Evolutionary conservation across 2,888 invertebrate species (phyloP), one percentile per base, ranked within the genome.

Genomic region (Spisula solida): DNA sequence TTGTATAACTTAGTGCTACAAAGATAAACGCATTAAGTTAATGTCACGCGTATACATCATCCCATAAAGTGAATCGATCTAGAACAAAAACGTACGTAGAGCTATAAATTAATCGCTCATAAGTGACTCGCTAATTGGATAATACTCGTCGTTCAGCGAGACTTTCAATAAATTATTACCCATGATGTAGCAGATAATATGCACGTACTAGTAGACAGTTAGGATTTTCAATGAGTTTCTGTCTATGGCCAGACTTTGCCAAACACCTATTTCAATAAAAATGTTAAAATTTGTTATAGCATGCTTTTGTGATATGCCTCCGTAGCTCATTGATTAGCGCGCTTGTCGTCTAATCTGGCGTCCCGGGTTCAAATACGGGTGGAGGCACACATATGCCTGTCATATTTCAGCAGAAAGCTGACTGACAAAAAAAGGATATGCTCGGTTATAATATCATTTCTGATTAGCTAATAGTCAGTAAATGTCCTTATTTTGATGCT

Each of bases 1-100:
- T n/a, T n/a, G 25, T 25, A 66, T 56, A n/a, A 20, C 20, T n/a
- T 0, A 5, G 20, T 20, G n/a, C 4, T n/a, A n/a, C 51, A 16
- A 6, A 25, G 34, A 75, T 75, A 31, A 75, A 75, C 34, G 34
- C 31, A 75, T 31, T 31, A 34, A 34, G 14, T 31, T 6, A 75
- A 75, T 75, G 75, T 75, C 75, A 75, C 31, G 14, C 16, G 18
- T 34, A 31, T 75, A 75, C 1, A 75, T 75, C 75, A 75, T 34
- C 5, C 31, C 6, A 34, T 75, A 31, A 34, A 34, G 31, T 34
- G 34, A 34, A 75, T 75, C 75, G 75, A 75, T 75, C 75, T 16
- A 16, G 16, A 75, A 75, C 75, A 75, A 31, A 75, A 75, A 75
- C 16, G 31, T 12, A 6, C 2, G 5, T 75, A 31, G 14, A 34